A percentile compares a stretch with the other conserved stretches of the same genome.
Conservation (phyloP, 2,797 vertebrate species). For the Chelmon rostratus region DNA sequence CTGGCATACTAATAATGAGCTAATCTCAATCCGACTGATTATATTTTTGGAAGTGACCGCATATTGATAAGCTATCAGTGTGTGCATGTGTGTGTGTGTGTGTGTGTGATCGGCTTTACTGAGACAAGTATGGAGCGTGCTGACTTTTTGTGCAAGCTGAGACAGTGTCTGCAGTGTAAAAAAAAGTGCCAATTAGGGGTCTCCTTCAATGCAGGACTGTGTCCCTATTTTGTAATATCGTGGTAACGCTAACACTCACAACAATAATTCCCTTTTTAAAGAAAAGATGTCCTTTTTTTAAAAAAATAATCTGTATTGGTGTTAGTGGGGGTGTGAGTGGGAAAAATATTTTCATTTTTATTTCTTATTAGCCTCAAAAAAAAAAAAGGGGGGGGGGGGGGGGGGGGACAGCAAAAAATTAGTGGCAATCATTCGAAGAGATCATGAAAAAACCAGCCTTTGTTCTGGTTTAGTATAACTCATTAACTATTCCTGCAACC, state of each 20-base stretch:
- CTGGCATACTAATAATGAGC: neutral
- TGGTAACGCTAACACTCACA: neutral
- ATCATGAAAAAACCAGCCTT: conserved; percentile 9
- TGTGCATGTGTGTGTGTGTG: neutral
- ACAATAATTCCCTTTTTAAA: neutral
- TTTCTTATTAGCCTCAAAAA: neutral
- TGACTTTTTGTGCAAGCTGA: neutral
- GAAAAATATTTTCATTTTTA: neutral
- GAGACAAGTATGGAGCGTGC: neutral
- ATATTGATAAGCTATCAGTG: too few relatives aligned
- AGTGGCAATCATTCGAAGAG: conserved; percentile 10
- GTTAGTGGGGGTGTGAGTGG: neutral
- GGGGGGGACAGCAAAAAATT: neutral
- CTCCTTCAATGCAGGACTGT: neutral
- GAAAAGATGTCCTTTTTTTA: too few relatives aligned
- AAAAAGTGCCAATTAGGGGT: neutral
- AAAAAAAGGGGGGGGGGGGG: too few relatives aligned
- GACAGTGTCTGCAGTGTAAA: neutral
- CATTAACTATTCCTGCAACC: conserved; percentile 50
- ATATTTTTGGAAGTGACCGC: too few relatives aligned
- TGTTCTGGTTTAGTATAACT: conserved; percentile 33
- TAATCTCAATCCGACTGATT: neutral
- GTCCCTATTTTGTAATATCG: neutral
- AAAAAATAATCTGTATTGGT: neutral
- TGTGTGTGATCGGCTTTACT: neutral